These are phyloP conservation scores for Drosophila rellima DNA, from an alignment of 2,888 invertebrate species.

Conservation along the genomic window DNA sequence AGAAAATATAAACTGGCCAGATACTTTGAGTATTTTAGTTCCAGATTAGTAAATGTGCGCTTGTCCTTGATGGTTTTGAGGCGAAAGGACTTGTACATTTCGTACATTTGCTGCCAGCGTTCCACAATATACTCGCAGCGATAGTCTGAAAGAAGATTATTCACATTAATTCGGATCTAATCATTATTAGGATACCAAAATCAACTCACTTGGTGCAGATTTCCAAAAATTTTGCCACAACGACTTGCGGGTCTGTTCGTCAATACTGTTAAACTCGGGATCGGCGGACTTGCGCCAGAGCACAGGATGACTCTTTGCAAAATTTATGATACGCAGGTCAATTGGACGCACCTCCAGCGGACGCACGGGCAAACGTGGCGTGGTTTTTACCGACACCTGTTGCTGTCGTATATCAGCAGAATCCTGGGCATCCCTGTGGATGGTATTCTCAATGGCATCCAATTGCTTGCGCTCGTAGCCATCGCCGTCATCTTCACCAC, in stretches of 20 bases:
- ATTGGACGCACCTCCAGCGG: constrained; percentile 77
- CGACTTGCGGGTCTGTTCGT: constrained; percentile 78
- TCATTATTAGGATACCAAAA: background rate
- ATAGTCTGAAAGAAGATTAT: constrained; percentile 48
- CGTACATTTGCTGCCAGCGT: constrained; percentile 83
- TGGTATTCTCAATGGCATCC: constrained; percentile 77
- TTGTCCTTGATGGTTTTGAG: constrained; percentile 80
- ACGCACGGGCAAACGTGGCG: constrained; percentile 33
- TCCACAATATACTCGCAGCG: constrained; percentile 77
- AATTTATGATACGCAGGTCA: constrained; percentile 80
- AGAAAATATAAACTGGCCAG: constrained; percentile 81
- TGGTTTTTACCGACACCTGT: background rate
- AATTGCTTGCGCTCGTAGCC: constrained; percentile 73
- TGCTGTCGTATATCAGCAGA: constrained; percentile 10
- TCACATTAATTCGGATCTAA: background rate
- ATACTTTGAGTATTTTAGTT: constrained; percentile 83
- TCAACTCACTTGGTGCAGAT: constrained; percentile 68
- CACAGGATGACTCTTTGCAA: constrained; percentile 83
- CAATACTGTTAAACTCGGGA: constrained; percentile 76
- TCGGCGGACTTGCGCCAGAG: constrained; percentile 81
- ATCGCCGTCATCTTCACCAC: constrained; percentile 81
- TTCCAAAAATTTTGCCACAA: constrained; percentile 81
- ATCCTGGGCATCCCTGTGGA: constrained; percentile 44
- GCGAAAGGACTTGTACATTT: constrained; percentile 84
- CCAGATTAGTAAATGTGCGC: constrained; percentile 71